Percentiles rank a stretch among this genome's conserved stretches.
phyloP scores from a whole-genome alignment of 1,140 invertebrate species.

The Pemphigus obesinymphae region DNA sequence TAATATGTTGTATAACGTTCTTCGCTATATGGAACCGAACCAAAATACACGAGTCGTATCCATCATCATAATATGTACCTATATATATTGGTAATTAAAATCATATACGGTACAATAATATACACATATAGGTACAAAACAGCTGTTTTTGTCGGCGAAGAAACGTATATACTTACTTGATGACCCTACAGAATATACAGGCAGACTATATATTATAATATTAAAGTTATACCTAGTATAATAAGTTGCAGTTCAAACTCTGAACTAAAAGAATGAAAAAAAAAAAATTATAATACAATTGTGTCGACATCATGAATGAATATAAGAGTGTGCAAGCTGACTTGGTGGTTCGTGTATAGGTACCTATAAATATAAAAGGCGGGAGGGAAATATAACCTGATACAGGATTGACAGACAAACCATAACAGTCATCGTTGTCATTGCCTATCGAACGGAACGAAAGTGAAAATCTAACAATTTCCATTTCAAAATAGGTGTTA shows the following conservation, averaged over 20 bases:
- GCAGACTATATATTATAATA: too few relatives aligned
- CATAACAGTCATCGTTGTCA: constrained; percentile 40
- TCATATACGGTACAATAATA: too few relatives aligned
- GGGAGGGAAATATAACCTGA: constrained; percentile 33
- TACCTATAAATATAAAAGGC: neutral
- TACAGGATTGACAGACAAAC: constrained; percentile 23
- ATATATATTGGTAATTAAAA: neutral
- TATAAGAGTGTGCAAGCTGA: neutral
- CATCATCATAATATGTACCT: too few relatives aligned
- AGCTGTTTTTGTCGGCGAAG: neutral
- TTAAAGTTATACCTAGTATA: too few relatives aligned
- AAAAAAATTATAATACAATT: constrained; percentile 32
- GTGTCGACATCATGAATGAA: constrained; percentile 35
- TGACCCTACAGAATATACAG: neutral
- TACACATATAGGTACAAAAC: too few relatives aligned
- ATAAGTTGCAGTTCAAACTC: neutral
- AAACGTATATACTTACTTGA: too few relatives aligned
- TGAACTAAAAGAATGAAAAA: neutral
- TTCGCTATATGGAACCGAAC: neutral
- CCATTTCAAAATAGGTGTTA: neutral
- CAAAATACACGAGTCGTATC: too few relatives aligned
- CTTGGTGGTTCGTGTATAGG: neutral
- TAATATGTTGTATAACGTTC: too few relatives aligned
- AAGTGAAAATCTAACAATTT: constrained; percentile 31
- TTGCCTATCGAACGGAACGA: constrained; percentile 38